Evolutionary conservation across 2,888 invertebrate species (phyloP).

Genomic region (Tenthredo livida): DNA sequence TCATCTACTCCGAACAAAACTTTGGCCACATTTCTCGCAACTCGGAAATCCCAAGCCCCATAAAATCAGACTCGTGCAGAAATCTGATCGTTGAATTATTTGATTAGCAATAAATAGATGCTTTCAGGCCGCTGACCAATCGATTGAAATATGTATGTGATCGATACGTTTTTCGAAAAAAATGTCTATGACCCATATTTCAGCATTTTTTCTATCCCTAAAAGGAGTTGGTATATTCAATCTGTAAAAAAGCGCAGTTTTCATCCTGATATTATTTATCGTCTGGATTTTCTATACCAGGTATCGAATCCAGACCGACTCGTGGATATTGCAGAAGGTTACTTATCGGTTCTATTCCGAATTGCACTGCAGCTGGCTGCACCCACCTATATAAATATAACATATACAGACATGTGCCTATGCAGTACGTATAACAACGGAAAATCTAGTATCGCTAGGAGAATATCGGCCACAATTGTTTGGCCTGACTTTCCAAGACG

Average conservation of each 20-base stretch:
- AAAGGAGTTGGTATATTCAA: background rate
- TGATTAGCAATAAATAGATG: background rate
- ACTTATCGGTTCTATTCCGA: constrained; percentile 38
- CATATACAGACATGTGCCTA: background rate
- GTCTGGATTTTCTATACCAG: background rate
- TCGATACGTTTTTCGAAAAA: background rate
- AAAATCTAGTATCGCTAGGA: constrained; percentile 29
- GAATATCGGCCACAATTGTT: constrained; percentile 48
- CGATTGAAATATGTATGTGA: background rate
- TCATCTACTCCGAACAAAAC: background rate
- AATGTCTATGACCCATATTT: background rate
- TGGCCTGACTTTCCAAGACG: constrained; percentile 49
- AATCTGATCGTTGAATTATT: background rate
- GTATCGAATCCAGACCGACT: background rate
- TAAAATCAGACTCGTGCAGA: background rate
- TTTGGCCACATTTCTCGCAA: background rate
- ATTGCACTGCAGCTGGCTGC: constrained; percentile 18
- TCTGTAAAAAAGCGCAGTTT: background rate
- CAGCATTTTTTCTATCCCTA: background rate
- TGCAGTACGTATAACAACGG: constrained; percentile 24
- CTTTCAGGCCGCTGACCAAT: background rate
- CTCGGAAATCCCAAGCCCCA: background rate
- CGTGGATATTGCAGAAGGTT: constrained; percentile 5
- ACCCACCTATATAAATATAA: background rate
- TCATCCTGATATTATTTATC: background rate